Conservation (phyloP, 2,888 invertebrate species). For the Drosophila greeni region DNA sequence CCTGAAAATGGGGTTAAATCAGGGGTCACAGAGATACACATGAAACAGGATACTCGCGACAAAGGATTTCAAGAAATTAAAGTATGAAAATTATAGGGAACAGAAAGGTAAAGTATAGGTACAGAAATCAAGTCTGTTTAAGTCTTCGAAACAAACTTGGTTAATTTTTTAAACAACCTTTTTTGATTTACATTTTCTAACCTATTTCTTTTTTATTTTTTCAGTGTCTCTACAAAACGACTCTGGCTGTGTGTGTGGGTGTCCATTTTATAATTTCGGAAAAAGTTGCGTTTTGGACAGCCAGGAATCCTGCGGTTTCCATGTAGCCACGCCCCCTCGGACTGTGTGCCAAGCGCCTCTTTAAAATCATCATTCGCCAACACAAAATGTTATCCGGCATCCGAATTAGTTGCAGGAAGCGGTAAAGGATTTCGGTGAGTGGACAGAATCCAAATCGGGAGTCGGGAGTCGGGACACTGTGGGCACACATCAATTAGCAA, state of each 20-base stretch:
- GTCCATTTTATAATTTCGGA: conserved; percentile 40
- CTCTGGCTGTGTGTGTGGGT: not conserved
- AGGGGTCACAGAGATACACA: not conserved
- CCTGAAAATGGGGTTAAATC: not conserved
- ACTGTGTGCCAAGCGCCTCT: not conserved
- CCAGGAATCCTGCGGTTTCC: conserved; percentile 30
- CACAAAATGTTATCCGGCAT: conserved; percentile 18
- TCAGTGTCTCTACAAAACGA: too few species aligned
- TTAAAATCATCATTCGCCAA: not conserved
- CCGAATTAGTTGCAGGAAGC: conserved; percentile 16
- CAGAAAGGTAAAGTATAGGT: too few species aligned
- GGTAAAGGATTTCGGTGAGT: conserved; percentile 6
- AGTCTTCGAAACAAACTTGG: not conserved
- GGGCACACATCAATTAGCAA: conserved; percentile 8
- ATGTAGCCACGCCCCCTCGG: conserved; percentile 19
- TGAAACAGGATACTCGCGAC: not conserved
- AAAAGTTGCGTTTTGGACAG: conserved; percentile 25
- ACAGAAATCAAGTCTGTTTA: not conserved
- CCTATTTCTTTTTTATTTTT: not conserved
- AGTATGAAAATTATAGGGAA: not conserved
- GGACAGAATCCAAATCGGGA: not conserved
- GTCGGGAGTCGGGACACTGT: not conserved
- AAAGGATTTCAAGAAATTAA: not conserved
- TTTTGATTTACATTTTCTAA: not conserved
- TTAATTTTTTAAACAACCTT: too few species aligned